phyloP scores from a whole-genome alignment of 2,888 invertebrate genomes.

The Gibbula magus region DNA sequence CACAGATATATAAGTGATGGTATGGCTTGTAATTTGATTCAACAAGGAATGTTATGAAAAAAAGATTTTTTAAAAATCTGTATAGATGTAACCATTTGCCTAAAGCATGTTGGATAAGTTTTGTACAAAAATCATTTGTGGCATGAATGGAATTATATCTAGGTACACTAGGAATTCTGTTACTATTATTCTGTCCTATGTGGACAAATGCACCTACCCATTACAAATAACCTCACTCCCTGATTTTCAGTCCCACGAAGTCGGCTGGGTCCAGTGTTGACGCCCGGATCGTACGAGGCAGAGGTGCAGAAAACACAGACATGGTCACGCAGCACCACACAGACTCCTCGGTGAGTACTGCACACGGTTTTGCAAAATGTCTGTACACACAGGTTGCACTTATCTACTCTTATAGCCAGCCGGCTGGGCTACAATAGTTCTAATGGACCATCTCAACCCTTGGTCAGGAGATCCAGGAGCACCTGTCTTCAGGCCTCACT shows the following conservation, averaged over 20 bases:
- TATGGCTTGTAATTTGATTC: too few relatives aligned
- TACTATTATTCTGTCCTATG: not conserved
- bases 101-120: not conserved
- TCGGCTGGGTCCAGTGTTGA: constrained; percentile 63
- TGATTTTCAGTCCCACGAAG: constrained; percentile 53
- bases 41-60: too few relatives aligned
- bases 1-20: too few relatives aligned
- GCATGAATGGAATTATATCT: not conserved
- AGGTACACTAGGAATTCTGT: not conserved
- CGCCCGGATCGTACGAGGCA: constrained; percentile 59
- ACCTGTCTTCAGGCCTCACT: too few relatives aligned
- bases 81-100: too few relatives aligned
- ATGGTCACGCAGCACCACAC: not conserved
- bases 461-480: too few relatives aligned
- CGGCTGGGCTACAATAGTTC: too few relatives aligned
- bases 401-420: too few relatives aligned
- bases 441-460: too few relatives aligned
- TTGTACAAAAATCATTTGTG: not conserved
- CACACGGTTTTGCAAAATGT: not conserved
- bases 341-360: constrained; percentile 3
- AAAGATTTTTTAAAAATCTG: too few relatives aligned
- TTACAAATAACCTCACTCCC: not conserved
- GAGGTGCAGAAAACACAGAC: not conserved
- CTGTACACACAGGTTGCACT: too few relatives aligned
- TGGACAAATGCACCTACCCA: not conserved